Evolutionary conservation across 2,113 vertebrate genomes (phyloP), one percentile per base, ranked within the genome.

Genomic region (Cathartes aura): DNA sequence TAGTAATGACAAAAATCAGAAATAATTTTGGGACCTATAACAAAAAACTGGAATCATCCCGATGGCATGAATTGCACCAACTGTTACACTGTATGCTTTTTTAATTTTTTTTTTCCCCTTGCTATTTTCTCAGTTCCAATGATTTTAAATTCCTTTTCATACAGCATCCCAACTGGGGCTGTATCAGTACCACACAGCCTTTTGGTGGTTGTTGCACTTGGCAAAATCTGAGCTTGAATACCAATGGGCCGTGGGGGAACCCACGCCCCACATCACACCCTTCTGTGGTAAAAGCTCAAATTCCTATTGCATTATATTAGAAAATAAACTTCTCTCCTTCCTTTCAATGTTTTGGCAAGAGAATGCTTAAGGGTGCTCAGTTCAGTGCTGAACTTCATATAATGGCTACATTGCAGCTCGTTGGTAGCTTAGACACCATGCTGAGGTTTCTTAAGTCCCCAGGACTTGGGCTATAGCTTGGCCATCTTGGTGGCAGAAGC

Each of bases 221-320:
- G 36, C 16, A 87, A 40, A 83, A 68, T n/a, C n/a, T 47, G 22
- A 27, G 3, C 21, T 56, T 68, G 32, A 56, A 21, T 78, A n/a
- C 8, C 4, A 12, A 0, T 26, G 5, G 40, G 14, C 45, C 12
- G 0, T 29, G 55, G 43, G 36, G 40, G 14, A 72, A 58, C 29
- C 13, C 42, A 22, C 3, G 6, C 14, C 29, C 42, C 13, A 55
- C 1, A 63, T 76, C 30, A 40, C 19, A 50, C 11, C 15, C 17
- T 70, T 64, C 19, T 73, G 45, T 81, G 26, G 20, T 64, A 48
- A 66, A 48, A 79, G 30, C 45, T 60, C 45, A 71, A 66, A 82
- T 66, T 82, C 47, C 30, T 36, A 5, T 66, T 70, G 23, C 23
- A 3, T 67, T 82, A 4, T 43, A 8, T 82, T n/a, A 48, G 11